Evolutionary conservation across 1,140 invertebrate genomes (phyloP), one percentile per base, ranked within the genome.

Genomic region (Drosophila nebulosa): DNA sequence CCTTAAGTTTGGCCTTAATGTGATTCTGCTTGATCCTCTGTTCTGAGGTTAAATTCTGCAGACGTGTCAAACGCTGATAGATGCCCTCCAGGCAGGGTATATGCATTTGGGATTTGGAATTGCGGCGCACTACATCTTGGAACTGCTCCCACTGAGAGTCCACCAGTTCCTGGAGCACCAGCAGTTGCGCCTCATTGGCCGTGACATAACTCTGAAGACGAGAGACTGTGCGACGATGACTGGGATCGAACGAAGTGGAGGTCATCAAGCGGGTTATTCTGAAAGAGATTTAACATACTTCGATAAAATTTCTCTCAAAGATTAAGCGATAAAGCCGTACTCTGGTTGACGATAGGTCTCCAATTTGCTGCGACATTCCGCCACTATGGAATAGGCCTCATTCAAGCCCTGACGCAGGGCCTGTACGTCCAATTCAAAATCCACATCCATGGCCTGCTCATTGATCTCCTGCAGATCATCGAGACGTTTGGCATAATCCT

Each of bases 21-120:
- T 90, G 90, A 53, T 92, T 92, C 1, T 94, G 83, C 4, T 92
- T 78, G 0, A 74, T 79, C 10, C 89, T 76, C 61, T 95, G 94
- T 52, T 93, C 92, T 14, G 92, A 92, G 2, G 94, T 73, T 12
- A 94, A 92, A 58, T 94, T 94, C 69, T 93, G 93, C 36, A 95
- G 94, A 30, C 92, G 93, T 7, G 94, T 93, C 65, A 95, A 92
- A 0, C 94, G 93, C 81, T 95, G 94, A 88, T 95, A 95, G 3
- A 95, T 93, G 24, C 93, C 93, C 79, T 95, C 95, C 67, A 95
- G 78, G 1, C 93, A 94, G 1, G 93, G 93, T 71, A 94, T 93
- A 76, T 92, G 92, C 81, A 92, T 90, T 64, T 89, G 91, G 12
- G 91, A 88, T 39, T 89, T 92, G 27, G 79, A 83, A 36, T 92